Evolutionary conservation across 2,888 invertebrate species (phyloP).

Genomic region (Polymixis flavicincta): DNA sequence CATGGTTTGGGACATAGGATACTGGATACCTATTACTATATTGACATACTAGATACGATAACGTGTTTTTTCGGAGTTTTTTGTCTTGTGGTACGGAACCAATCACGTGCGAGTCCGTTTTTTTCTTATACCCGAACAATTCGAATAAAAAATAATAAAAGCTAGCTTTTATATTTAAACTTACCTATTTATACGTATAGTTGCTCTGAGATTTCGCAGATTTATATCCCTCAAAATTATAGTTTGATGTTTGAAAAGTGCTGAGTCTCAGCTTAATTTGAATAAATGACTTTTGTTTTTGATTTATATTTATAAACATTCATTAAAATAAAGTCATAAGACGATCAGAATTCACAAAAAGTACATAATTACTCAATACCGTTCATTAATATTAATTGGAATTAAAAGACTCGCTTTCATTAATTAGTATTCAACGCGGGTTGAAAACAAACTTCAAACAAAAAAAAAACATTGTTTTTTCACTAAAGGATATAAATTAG

Average conservation of each 20-base stretch:
- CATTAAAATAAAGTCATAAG: not conserved
- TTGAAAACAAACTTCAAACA: slow-evolving; percentile 41
- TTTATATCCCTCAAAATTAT: not conserved
- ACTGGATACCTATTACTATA: no score
- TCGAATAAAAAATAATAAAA: not conserved
- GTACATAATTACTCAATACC: slow-evolving; percentile 8
- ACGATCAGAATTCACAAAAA: slow-evolving; percentile 8
- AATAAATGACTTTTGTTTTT: no score
- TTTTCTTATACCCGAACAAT: not conserved
- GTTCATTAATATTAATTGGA: slow-evolving; percentile 38
- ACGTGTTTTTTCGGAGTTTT: no score
- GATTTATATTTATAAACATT: not conserved
- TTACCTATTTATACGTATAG: no score
- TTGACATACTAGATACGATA: no score
- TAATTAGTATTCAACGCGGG: slow-evolving; percentile 40
- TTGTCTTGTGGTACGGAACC: no score
- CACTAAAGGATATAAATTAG: slow-evolving; percentile 49
- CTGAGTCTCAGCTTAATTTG: no score
- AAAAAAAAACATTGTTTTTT: slow-evolving; percentile 37
- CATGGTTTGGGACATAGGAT: not conserved
- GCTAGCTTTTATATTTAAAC: no score
- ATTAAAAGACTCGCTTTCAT: slow-evolving; percentile 37
- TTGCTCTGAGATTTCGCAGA: not conserved
- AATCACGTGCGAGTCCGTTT: no score
- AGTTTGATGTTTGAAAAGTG: no score